phyloP scores from a whole-genome alignment of 2,113 vertebrate genomes.

The Hemicordylus capensis region DNA sequence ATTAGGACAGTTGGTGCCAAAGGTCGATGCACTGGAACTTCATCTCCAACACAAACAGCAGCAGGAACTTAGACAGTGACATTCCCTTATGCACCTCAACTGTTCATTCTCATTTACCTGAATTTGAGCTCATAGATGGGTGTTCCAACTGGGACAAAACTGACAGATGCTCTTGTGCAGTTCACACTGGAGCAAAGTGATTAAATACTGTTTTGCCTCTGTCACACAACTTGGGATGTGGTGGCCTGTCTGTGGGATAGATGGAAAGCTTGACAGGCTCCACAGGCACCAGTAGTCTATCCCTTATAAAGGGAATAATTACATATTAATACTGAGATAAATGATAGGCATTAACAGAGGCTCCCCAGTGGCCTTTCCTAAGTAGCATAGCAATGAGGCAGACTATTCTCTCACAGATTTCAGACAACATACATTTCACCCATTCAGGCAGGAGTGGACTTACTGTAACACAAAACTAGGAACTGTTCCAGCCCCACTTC shows the following conservation, averaged over 20 bases:
- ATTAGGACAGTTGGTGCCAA: no score
- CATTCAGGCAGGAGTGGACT: background rate
- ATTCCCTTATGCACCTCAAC: background rate
- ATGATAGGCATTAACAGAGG: background rate
- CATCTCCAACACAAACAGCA: no score
- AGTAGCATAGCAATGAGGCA: background rate
- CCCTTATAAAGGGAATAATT: no score
- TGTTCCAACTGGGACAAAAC: background rate
- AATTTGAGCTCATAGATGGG: background rate
- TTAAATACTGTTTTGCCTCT: background rate
- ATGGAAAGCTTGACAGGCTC: no score
- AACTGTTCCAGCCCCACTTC: no score
- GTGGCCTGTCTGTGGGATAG: no score
- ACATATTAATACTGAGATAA: background rate
- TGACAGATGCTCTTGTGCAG: background rate
- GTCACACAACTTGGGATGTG: background rate
- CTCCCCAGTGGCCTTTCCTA: background rate
- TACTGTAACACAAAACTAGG: background rate
- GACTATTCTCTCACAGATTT: background rate
- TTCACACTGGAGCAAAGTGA: background rate
- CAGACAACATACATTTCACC: background rate
- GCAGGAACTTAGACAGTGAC: no score
- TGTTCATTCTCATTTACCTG: background rate
- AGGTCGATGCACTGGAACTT: no score
- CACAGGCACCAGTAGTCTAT: no score